Conservation (phyloP, 2,113 vertebrate genomes). For the Psettodes erumei region DNA sequence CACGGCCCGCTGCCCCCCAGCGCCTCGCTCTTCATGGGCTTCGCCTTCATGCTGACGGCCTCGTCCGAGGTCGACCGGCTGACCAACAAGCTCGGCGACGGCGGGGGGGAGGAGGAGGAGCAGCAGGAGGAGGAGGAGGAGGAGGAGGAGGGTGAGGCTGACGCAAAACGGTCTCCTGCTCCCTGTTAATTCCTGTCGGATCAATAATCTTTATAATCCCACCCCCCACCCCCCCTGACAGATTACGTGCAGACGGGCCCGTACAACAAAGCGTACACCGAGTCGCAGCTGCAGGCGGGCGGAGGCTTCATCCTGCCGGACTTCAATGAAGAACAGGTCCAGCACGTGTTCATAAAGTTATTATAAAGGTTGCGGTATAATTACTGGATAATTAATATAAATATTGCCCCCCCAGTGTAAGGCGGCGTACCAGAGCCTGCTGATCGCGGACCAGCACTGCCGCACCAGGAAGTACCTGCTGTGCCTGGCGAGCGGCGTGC, state of each 20-base stretch:
- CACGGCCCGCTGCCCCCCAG: constrained; percentile 91
- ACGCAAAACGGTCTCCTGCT: neutral
- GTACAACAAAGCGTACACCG: constrained; percentile 90
- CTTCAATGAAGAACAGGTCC: constrained; percentile 94
- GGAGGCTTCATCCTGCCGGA: constrained; percentile 94
- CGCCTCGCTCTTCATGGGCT: constrained; percentile 93
- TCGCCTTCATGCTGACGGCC: constrained; percentile 94
- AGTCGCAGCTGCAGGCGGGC: constrained; percentile 90
- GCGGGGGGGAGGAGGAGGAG: constrained; percentile 88
- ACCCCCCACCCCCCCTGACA: constrained; percentile 54
- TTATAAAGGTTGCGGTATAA: too few species aligned
- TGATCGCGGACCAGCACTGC: constrained; percentile 97
- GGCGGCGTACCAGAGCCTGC: constrained; percentile 92
- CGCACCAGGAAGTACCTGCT: constrained; percentile 93
- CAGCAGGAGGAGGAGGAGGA: constrained; percentile 89
- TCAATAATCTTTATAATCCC: neutral
- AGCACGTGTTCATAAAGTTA: too few species aligned
- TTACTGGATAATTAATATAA: too few species aligned
- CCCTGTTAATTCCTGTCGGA: neutral
- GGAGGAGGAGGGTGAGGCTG: constrained; percentile 85
- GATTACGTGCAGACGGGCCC: constrained; percentile 89
- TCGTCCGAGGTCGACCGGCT: constrained; percentile 89
- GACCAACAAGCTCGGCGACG: constrained; percentile 80
- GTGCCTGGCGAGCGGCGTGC: constrained; percentile 95
- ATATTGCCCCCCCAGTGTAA: constrained; percentile 86